These are phyloP conservation scores for Marmota monax DNA, from an alignment of 2,113 vertebrate species.

Conservation along the genomic window DNA sequence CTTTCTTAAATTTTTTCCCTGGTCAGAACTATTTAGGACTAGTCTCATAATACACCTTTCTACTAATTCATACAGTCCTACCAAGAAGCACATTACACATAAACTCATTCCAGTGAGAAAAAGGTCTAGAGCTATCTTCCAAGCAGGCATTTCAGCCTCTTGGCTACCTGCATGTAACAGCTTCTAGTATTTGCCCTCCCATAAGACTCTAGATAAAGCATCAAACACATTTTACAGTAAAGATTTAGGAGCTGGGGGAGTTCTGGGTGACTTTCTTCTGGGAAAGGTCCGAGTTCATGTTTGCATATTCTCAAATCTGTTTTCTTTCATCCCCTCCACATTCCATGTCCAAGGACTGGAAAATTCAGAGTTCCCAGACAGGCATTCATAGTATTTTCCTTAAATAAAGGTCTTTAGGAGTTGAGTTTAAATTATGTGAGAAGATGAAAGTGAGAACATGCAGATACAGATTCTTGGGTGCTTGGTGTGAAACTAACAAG, in stretches of 20 bases:
- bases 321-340: conserved; percentile 93
- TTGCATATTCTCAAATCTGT: conserved; percentile 86
- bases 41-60: neutral
- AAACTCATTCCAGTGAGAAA: conserved; percentile 21
- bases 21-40: neutral
- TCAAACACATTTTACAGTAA: conserved; percentile 47
- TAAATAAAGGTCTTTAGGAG: conserved; percentile 49
- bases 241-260: conserved; percentile 40
- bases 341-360: conserved; percentile 86
- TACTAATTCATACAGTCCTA: neutral
- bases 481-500: neutral
- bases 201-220: conserved; percentile 43
- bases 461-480: neutral
- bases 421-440: conserved; percentile 39
- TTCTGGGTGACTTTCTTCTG: too few species aligned
- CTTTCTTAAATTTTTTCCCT: neutral
- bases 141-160: conserved; percentile 34
- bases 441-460: conserved; percentile 65
- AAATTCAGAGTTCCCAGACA: conserved; percentile 78
- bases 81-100: conserved; percentile 12
- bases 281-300: conserved; percentile 72
- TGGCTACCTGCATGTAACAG: conserved; percentile 12
- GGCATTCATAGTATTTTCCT: conserved; percentile 67
- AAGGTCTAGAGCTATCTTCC: neutral
- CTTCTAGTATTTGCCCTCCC: neutral